Conservation (phyloP, 1,140 invertebrate genomes). For the Platorchestia sp. region DNA sequence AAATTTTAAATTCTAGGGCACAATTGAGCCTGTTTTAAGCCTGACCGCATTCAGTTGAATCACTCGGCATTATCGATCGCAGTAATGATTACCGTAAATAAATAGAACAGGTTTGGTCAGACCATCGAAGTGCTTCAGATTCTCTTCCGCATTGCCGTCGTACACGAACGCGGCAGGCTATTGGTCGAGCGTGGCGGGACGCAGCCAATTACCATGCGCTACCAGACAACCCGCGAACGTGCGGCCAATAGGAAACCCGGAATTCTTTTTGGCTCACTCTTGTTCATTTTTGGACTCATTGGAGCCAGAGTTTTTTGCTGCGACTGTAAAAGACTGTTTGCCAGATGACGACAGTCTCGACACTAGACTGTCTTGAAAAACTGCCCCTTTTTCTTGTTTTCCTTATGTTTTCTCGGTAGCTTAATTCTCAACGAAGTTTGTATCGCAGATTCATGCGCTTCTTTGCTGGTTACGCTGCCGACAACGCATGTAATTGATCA, state of each 20-base stretch:
- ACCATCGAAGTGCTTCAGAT: not conserved
- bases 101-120: not conserved
- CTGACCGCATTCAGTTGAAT: not conserved
- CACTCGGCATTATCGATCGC: not conserved
- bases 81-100: conserved; percentile 2
- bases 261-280: not conserved
- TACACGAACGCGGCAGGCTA: not conserved
- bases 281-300: not conserved
- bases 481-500: no score
- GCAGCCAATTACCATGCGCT: not conserved
- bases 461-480: no score
- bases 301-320: not conserved
- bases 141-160: not conserved
- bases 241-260: not conserved
- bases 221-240: not conserved
- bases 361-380: not conserved
- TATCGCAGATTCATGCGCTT: no score
- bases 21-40: not conserved
- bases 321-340: not conserved
- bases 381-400: not conserved
- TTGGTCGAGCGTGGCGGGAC: not conserved
- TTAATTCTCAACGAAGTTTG: not conserved
- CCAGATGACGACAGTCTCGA: conserved; percentile 5
- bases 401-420: not conserved
- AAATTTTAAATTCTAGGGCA: not conserved